These are phyloP conservation scores for Copidosoma aretas DNA, from an alignment of 2,888 invertebrate species.

Conservation along the genomic window DNA sequence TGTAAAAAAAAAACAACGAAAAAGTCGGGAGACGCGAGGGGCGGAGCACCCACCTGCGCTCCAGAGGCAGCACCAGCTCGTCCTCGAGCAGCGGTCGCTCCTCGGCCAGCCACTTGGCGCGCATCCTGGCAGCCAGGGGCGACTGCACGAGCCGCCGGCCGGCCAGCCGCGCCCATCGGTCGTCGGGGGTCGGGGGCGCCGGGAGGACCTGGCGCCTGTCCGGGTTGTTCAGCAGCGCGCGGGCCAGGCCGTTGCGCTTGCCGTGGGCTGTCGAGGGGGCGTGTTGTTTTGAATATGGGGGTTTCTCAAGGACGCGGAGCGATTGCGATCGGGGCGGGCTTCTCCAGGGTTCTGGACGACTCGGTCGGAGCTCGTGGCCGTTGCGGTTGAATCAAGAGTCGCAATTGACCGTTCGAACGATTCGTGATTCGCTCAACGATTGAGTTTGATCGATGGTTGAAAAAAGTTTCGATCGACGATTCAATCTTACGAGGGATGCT, in stretches of 20 bases:
- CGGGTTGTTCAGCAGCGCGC: not conserved
- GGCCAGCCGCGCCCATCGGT: constrained; percentile 46
- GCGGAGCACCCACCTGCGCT: constrained; percentile 23
- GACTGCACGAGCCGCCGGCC: constrained; percentile 45
- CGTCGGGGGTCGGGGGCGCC: constrained; percentile 34
- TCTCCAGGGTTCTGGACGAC: no score
- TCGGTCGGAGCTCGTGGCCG: no score
- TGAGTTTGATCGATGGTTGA: no score
- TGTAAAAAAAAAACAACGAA: no score
- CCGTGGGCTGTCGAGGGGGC: constrained; percentile 68
- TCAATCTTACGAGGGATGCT: no score
- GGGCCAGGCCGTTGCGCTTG: constrained; percentile 63
- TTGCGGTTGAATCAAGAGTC: no score
- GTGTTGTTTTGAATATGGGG: not conserved
- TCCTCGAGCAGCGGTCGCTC: constrained; percentile 10
- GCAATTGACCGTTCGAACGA: no score
- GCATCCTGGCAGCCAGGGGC: constrained; percentile 10
- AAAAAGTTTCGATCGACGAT: no score
- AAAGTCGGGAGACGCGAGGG: no score
- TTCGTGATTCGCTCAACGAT: no score
- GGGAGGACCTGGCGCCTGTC: constrained; percentile 4
- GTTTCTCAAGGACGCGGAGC: not conserved
- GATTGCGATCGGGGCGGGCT: no score
- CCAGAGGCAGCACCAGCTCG: not conserved
- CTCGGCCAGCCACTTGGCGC: constrained; percentile 9